Percentiles rank a stretch among this genome's conserved stretches.
Evolutionary conservation across 2,797 vertebrate species (phyloP).

Genomic region (Sebastes ruberrimus): DNA sequence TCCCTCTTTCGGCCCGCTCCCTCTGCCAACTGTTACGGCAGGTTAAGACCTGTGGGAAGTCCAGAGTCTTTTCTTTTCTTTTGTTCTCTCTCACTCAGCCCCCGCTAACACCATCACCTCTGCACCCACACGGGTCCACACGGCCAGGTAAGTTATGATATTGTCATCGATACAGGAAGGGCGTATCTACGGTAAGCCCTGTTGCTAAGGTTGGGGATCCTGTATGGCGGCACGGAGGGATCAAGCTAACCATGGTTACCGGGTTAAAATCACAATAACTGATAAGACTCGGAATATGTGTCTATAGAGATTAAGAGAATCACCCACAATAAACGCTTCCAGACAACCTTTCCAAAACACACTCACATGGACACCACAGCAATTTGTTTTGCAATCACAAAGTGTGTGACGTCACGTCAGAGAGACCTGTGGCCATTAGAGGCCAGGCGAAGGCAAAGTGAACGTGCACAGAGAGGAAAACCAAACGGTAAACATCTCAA

Average conservation of each 20-base stretch:
- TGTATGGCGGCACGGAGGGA: slow-evolving; percentile 1
- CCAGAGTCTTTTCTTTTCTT: slow-evolving; percentile 16
- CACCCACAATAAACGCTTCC: slow-evolving; percentile 37
- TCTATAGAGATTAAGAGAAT: slow-evolving; percentile 23
- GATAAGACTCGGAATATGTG: slow-evolving; percentile 21
- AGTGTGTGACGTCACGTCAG: background rate
- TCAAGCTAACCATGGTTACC: slow-evolving; percentile 43
- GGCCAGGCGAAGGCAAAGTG: slow-evolving; percentile 3
- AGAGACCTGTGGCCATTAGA: background rate
- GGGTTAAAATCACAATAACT: slow-evolving; percentile 46
- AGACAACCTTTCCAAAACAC: slow-evolving; percentile 56
- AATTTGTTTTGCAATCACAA: slow-evolving; percentile 12
- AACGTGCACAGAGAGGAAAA: slow-evolving; percentile 13
- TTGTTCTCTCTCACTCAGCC: slow-evolving; percentile 4
- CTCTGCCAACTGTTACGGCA: slow-evolving; percentile 13
- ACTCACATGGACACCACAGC: background rate
- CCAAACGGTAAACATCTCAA: slow-evolving; percentile 41
- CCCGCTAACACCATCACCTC: slow-evolving; percentile 8
- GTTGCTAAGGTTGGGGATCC: background rate
- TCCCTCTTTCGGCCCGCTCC: background rate
- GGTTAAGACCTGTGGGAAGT: slow-evolving; percentile 43
- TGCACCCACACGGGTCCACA: background rate
- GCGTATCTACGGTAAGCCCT: slow-evolving; percentile 22
- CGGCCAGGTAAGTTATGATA: slow-evolving; percentile 42
- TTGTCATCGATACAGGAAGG: slow-evolving; percentile 46